phyloP scores from a whole-genome alignment of 2,797 vertebrate genomes.

The Sarcoramphus papa region DNA sequence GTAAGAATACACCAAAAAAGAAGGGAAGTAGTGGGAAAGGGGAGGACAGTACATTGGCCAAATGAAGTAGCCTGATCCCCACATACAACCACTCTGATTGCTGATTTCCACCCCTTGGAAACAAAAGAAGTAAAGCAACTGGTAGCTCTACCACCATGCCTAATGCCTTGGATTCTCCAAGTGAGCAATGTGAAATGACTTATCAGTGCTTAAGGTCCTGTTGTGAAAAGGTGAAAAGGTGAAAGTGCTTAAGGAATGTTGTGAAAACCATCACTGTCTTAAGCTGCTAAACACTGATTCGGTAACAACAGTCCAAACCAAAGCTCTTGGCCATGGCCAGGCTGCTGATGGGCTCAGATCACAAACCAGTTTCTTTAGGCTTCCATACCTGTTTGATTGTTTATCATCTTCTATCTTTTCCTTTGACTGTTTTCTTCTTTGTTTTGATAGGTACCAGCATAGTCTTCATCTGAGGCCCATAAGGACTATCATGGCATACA shows the following conservation, averaged over 20 bases:
- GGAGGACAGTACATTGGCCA: not conserved
- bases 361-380: not conserved
- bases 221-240: no score
- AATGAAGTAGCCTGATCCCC: not conserved
- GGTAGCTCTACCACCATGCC: not conserved
- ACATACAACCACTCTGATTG: not conserved
- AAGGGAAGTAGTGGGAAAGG: not conserved
- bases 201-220: not conserved
- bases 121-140: not conserved
- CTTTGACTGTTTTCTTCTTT: not conserved
- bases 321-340: not conserved
- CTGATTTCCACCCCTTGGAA: not conserved
- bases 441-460: not conserved
- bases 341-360: not conserved
- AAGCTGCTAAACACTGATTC: not conserved
- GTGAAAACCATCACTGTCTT: not conserved
- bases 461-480: not conserved
- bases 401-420: not conserved
- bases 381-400: not conserved
- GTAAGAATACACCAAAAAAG: not conserved
- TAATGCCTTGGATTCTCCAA: not conserved
- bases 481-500: not conserved
- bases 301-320: not conserved
- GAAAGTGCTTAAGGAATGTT: no score
- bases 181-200: not conserved